Evolutionary conservation across 2,797 vertebrate species (phyloP), one percentile per base, ranked within the genome.

Genomic region (Vireo griseus): DNA sequence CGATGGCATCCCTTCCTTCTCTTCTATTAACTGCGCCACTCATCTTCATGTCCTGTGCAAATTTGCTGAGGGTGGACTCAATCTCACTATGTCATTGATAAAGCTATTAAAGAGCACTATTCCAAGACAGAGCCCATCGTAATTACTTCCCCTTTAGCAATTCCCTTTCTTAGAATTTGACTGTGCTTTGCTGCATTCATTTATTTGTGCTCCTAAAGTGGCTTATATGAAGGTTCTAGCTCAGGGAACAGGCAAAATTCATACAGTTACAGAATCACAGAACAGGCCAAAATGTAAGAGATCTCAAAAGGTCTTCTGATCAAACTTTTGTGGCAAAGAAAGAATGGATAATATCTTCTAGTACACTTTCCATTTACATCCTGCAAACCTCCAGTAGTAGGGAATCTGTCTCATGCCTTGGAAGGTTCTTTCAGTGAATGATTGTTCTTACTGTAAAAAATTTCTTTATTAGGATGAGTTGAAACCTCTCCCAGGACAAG

Each of bases 301-400:
- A 42, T 33, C 22, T 59, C 2, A 1, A 31, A 76, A 51, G 2
- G 5, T 62, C 20, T 54, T 21, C 11, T 80, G 21, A 16, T 24
- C 14, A 54, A 82, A 50, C 0, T 29, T 59, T 55, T 33, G 6
- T 57, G 14, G 10, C 19, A 90, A 87, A 67, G 26, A 48, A 63
- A 50, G 10, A 12, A 42, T 35, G 16, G 10, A 59, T 39, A 17
- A 57, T 9, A 44, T 42, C 48, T 39, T 24, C 18, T 33, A 33
- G 3, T 20, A 37, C 1, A 1, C 3, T 50, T 21, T 61, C 5
- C 9, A 31, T 37, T 21, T 2, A 0, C 2, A 18, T 57, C 18
- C 57, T 67, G 37, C 61, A 69, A 65, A 33, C 1, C 10, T 33
- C 5, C 13, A 51, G 4, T 13, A 20, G 19, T 2, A 20, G 8